Evolutionary conservation across 2,113 vertebrate species (phyloP), one percentile per base, ranked within the genome.

Genomic region (Sardina pilchardus): DNA sequence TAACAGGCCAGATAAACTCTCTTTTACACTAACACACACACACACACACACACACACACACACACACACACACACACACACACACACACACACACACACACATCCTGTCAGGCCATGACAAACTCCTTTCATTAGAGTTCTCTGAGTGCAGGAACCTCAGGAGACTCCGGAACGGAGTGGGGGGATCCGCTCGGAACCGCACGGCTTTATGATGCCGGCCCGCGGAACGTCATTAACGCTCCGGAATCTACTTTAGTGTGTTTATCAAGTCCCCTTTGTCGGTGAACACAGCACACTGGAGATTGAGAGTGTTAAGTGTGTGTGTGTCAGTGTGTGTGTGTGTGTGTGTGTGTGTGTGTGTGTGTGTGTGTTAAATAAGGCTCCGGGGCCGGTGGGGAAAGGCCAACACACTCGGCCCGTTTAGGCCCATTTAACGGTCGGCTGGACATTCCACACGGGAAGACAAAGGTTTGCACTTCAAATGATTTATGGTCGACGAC

Each of bases 381-480:
- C 78, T 81, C 30, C n/a, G n/a, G 67, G 24, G 75, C 81, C 56
- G 84, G 86, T 75, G 84, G 43, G 48, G 6, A 17, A 19, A 48
- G 42, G 84, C 43, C 63, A 85, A 63, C 75, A 26, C 47, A 45
- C 82, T 16, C 81, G 24, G 75, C 30, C 78, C n/a, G 83, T 87
- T 90, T 84, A 86, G 83, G 82, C 81, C 81, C 44, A 82, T 85
- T 87, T 84, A 90, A 84, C 1, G 71, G 84, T 82, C 63, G 80
- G 81, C 19, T 82, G 43, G 81, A 78, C 45, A 56, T 67, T 82
- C 75, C 50, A 82, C 86, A 83, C 67, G 56, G 24, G 10, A 53
- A 43, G 44, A 75, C 82, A 82, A 84, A 85, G 47, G 59, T 87
- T 17, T 84, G 50, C 84, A 67, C 83, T 85, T 84, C 7, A 67